Base-by-base conservation (phyloP, 2,888 invertebrate genomes). In the Resseliella maxima region DNA sequence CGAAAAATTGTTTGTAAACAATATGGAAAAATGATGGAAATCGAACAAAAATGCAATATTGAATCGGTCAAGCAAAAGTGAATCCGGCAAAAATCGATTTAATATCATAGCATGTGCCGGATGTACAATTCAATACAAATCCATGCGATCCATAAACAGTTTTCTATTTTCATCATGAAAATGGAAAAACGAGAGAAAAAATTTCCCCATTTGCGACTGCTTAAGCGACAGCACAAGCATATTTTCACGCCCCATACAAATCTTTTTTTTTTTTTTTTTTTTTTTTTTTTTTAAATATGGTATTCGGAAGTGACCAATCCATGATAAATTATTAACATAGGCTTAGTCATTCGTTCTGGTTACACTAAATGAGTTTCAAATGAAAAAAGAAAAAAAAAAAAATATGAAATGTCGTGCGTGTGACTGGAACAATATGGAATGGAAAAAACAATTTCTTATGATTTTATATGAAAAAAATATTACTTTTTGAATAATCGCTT, bases 281-380 rank as follows among this genome's bases (percentile, higher is more conserved):
- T n/a, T n/a, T n/a, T n/a, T n/a, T 41, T 50, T 15, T 31, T 0
- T 8, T 31, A 72, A 72, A 72, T 72, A 72, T 72, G 72, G 72
- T 35, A 72, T 72, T 31, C 72, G 72, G 72, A 72, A 31, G 72
- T 72, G 72, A 72, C 72, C 72, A 72, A 72, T 72, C 72, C 72
- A 72, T 15, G 15, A 72, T 72, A 72, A 72, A 72, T 72, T 72
- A 72, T 72, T 72, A 31, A 72, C 72, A 18, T 72, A 72, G 72
- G 72, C 31, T 72, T 24, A 27, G 27, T 50, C 50, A 15, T 50
- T 50, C 18, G 50, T 21, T 50, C n/a, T 18, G n/a, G 72, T 72
- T 72, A 31, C 72, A 72, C 72, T 31, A 31, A 10, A 72, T 72
- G 31, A 31, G 12, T n/a, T 35, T 72, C 31, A 15, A 72, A 31